Evolutionary conservation across 30 jellyfish, hydroid and myxozoan genomes (phyloP).

Genomic region (Chrysaora quinquecirrha): DNA sequence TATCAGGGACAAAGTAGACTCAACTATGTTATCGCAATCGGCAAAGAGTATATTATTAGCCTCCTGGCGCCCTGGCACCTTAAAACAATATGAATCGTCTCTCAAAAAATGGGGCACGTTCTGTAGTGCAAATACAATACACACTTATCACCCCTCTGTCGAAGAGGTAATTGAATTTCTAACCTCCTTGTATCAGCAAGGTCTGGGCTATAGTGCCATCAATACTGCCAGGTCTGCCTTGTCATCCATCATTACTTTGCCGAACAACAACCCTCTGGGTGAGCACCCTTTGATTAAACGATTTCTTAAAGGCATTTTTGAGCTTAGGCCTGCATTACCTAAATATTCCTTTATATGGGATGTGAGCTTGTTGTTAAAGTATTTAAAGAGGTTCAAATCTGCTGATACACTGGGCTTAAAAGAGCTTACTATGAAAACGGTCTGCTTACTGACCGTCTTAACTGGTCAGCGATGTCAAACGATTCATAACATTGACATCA

Average conservation of each 20-base stretch:
- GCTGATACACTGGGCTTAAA: too few relatives aligned
- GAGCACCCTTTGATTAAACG: neutral
- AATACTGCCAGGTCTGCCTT: neutral
- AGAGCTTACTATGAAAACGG: too few relatives aligned
- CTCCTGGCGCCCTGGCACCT: neutral
- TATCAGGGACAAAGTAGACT: neutral
- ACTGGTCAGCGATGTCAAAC: too few relatives aligned
- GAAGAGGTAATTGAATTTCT: neutral
- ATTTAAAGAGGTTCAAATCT: too few relatives aligned
- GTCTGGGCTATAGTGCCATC: neutral
- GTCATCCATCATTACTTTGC: neutral
- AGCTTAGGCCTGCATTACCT: neutral
- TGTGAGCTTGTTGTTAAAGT: too few relatives aligned
- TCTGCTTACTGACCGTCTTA: too few relatives aligned
- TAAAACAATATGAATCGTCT: neutral
- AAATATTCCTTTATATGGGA: too few relatives aligned
- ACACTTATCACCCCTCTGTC: neutral
- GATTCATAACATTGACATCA: too few relatives aligned
- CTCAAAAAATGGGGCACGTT: neutral
- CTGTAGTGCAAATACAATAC: neutral
- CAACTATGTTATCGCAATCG: neutral
- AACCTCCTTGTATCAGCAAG: neutral
- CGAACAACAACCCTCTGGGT: neutral
- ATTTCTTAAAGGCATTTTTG: neutral
- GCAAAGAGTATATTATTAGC: neutral